Percentiles rank a stretch among this genome's conserved stretches.
Conservation (phyloP, 2,113 vertebrate species). For the Chamaea fasciata region DNA sequence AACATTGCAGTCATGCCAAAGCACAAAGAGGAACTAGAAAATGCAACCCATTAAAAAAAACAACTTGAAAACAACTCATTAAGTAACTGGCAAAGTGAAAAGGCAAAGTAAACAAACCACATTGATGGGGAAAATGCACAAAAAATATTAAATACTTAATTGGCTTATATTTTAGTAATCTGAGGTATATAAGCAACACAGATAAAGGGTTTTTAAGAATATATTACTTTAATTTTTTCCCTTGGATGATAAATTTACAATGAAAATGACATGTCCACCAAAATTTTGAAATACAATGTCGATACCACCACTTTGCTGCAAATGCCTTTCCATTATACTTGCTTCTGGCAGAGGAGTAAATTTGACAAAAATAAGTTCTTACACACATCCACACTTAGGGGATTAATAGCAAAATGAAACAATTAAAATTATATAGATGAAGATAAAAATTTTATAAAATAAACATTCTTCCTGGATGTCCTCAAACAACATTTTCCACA, state of each 20-base stretch:
- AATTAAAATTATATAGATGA: neutral
- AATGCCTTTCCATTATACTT: conserved; percentile 14
- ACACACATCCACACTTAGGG: neutral
- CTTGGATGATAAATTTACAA: conserved; percentile 63
- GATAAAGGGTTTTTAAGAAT: conserved; percentile 25
- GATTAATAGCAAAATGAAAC: neutral
- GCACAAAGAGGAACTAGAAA: neutral
- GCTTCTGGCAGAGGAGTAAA: neutral
- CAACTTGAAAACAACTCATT: neutral
- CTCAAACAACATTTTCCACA: neutral
- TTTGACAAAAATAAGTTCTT: neutral
- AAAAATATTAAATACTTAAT: neutral
- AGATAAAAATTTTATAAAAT: neutral
- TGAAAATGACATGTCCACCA: conserved; percentile 40
- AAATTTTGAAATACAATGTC: conserved; percentile 32
- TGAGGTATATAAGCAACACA: conserved; percentile 54
- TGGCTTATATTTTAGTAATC: neutral
- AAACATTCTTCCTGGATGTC: neutral
- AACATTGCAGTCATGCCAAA: neutral
- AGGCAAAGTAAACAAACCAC: neutral
- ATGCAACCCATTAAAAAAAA: neutral
- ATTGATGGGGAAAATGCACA: neutral
- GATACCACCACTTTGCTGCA: neutral
- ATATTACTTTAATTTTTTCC: conserved; percentile 58
- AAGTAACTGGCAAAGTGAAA: neutral